Conservation (phyloP, 23 tunicate genomes). For the Trididemnum nubilum region DNA sequence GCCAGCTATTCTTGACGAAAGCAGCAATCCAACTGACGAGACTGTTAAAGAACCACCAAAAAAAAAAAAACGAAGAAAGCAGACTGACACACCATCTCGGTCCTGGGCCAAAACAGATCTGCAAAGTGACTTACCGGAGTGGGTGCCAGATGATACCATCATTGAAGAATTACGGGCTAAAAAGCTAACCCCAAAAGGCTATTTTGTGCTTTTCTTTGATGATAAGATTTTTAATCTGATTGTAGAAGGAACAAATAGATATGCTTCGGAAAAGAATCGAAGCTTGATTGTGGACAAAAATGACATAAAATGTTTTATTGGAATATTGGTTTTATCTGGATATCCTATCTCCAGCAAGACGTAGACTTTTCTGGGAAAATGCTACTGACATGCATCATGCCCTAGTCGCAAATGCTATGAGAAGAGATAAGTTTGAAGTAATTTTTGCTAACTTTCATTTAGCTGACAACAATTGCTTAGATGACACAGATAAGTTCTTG, state of each 20-base stretch:
- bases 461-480: conserved; percentile 12
- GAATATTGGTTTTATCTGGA: conserved; percentile 5
- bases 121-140: neutral
- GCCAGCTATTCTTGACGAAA: neutral
- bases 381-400: conserved; percentile 13
- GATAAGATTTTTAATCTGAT: neutral
- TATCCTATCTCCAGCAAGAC: neutral
- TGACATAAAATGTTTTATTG: conserved; percentile 6
- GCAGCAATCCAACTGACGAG: neutral
- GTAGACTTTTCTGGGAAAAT: conserved; percentile 18
- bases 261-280: conserved; percentile 5
- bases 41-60: too few species aligned
- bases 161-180: too few species aligned
- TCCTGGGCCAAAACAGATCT: neutral
- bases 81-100: too few species aligned
- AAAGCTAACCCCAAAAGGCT: too few species aligned
- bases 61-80: too few species aligned
- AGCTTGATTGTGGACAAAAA: neutral
- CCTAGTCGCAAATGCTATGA: conserved; percentile 11
- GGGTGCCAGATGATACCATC: too few species aligned
- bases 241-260: conserved; percentile 10
- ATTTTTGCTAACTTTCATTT: conserved; percentile 7
- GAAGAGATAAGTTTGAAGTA: conserved; percentile 15
- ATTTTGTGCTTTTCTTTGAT: too few species aligned
- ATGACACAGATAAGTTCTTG: conserved; percentile 7